These are phyloP conservation scores for Alca torda DNA, from an alignment of 2,797 vertebrate genomes.

Conservation along the genomic window DNA sequence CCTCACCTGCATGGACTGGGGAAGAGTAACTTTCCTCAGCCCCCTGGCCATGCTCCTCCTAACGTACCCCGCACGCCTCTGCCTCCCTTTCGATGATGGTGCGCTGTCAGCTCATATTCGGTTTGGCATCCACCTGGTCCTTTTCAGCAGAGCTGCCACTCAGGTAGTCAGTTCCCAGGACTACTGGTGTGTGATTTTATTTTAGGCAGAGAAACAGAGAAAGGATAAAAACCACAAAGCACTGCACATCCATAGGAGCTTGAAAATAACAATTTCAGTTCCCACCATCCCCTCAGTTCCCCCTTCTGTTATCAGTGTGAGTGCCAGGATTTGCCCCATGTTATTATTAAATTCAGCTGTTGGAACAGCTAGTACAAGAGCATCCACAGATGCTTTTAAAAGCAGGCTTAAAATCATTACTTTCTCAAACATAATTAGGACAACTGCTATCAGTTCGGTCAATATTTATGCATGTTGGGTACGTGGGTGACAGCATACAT, in stretches of 20 bases:
- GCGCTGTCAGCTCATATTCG: not conserved
- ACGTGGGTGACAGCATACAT: not conserved
- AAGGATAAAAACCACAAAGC: not conserved
- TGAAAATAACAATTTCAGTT: not conserved
- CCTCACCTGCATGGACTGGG: not conserved
- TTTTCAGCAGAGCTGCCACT: not conserved
- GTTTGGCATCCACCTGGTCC: not conserved
- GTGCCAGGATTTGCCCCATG: not conserved
- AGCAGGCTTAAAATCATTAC: not conserved
- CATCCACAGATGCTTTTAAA: not conserved
- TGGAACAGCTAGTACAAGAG: not conserved
- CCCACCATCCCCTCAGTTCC: not conserved
- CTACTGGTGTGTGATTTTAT: not conserved
- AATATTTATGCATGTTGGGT: not conserved
- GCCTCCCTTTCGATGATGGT: not conserved
- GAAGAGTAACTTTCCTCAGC: not conserved
- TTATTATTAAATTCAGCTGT: not conserved
- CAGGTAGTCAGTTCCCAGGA: not conserved
- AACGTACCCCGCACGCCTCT: rapidly evolving
- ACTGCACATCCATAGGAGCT: not conserved
- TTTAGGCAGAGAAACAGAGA: not conserved
- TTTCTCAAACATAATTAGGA: not conserved
- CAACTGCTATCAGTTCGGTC: not conserved
- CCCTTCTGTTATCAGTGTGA: not conserved
- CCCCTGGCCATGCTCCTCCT: not conserved